These are phyloP conservation scores for Quiscalus mexicanus DNA, from an alignment of 2,113 vertebrate species.

Conservation along the genomic window DNA sequence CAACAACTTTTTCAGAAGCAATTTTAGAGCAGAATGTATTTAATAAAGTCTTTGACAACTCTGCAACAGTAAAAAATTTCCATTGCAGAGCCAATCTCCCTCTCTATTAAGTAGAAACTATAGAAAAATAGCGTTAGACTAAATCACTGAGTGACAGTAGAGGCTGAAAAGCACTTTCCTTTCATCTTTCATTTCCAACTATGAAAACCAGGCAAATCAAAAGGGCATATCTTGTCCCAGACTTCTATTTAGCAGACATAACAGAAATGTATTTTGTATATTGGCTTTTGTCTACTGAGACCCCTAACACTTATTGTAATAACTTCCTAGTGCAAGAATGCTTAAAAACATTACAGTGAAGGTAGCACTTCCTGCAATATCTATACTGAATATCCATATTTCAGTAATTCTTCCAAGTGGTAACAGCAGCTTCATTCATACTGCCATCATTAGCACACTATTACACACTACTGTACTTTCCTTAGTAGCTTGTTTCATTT, in stretches of 20 bases:
- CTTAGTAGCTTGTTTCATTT: neutral
- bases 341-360: neutral
- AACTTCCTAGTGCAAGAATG: neutral
- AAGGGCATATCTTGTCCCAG: neutral
- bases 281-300: neutral
- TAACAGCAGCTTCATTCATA: neutral
- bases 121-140: neutral
- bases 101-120: neutral
- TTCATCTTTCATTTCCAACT: neutral
- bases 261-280: neutral
- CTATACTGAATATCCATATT: neutral
- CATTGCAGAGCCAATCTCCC: neutral
- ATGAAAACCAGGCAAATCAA: neutral
- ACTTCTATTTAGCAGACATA: neutral
- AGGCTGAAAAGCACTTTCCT: neutral
- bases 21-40: conserved; percentile 13
- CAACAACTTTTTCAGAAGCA: conserved; percentile 3
- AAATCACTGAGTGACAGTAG: neutral
- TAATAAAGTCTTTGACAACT: neutral
- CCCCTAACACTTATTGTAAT: neutral
- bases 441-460: neutral
- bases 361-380: neutral
- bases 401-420: neutral
- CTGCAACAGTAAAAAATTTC: neutral
- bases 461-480: neutral